Evolutionary conservation across 1,140 invertebrate species (phyloP), one percentile per base, ranked within the genome.

Genomic region (Cyclargus thomasi): DNA sequence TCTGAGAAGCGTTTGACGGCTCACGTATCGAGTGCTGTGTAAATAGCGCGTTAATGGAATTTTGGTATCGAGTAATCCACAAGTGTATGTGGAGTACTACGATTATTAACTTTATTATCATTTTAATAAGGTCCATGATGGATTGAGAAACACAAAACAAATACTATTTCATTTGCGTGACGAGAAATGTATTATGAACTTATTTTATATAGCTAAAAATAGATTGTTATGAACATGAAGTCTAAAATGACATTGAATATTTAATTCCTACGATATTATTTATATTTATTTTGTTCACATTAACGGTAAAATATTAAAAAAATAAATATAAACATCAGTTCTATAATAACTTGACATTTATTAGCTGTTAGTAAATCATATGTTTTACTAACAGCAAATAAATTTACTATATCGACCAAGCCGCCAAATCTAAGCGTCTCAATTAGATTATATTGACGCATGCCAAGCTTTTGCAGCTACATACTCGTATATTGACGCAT

Each of bases 11-110:
- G 18, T 18, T 73, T 70, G 76, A 77, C 72, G 71, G 69, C 77
- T 78, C 78, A 80, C 78, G 77, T 79, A 79, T 67, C 67, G 74
- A 83, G 81, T 78, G 77, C 79, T 81, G 75, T 76, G 82, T 84
- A 85, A 87, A 85, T 85, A 87, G 78, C 74, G 74, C 67, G 75
- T 78, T 84, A 85, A 87, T 87, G 83, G 85, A 85, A 85, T 83
- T 82, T 83, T 78, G 78, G 76, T 68, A 76, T 76, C 74, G 72
- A 72, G 53, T 4, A 55, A 55, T 55, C 53, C 71, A 68, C 74
- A 71, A 72, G 72, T n/a, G n/a, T 67, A 75, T 71, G 74, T 76
- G 75, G 76, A 75, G 72, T 67, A 59, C 73, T 47, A 2, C 39
- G 1, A 11, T 47, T 47, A 47, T 47, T 47, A 47, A 47, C 39